phyloP scores from a whole-genome alignment of 2,888 invertebrate species.

The Watsonalla binaria region DNA sequence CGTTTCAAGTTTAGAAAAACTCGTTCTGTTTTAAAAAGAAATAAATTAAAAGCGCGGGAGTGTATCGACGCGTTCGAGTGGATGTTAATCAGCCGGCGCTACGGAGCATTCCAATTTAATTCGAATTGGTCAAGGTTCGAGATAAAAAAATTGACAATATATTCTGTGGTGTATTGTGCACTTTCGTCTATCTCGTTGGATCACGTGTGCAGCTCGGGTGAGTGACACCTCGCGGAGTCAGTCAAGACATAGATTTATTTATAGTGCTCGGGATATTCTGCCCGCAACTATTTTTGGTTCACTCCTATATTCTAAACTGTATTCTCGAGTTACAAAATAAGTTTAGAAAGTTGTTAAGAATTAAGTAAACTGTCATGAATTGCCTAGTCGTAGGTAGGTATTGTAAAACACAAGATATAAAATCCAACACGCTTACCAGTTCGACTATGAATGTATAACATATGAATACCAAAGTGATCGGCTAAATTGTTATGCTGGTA shows the following conservation, averaged over 20 bases:
- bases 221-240: conserved; percentile 56
- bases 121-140: conserved; percentile 57
- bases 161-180: conserved; percentile 48
- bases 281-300: conserved; percentile 67
- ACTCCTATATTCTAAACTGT: conserved; percentile 54
- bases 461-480: background rate
- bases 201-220: conserved; percentile 53
- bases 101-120: conserved; percentile 43
- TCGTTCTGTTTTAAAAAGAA: conserved; percentile 25
- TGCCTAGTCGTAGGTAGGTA: conserved; percentile 3
- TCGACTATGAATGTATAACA: conserved; percentile 3
- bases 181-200: conserved; percentile 33
- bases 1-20: conserved; percentile 15
- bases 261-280: conserved; percentile 61
- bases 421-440: conserved; percentile 2
- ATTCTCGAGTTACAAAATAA: conserved; percentile 63
- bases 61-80: conserved; percentile 45
- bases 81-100: conserved; percentile 54
- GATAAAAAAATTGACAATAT: conserved; percentile 16
- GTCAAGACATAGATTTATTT: conserved; percentile 61
- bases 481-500: background rate
- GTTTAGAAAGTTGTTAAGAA: conserved; percentile 25
- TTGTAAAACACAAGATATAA: conserved; percentile 1
- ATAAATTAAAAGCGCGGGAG: conserved; percentile 39
- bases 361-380: background rate